phyloP scores from a whole-genome alignment of 2,888 invertebrate genomes.

The Drosophila eohydei region DNA sequence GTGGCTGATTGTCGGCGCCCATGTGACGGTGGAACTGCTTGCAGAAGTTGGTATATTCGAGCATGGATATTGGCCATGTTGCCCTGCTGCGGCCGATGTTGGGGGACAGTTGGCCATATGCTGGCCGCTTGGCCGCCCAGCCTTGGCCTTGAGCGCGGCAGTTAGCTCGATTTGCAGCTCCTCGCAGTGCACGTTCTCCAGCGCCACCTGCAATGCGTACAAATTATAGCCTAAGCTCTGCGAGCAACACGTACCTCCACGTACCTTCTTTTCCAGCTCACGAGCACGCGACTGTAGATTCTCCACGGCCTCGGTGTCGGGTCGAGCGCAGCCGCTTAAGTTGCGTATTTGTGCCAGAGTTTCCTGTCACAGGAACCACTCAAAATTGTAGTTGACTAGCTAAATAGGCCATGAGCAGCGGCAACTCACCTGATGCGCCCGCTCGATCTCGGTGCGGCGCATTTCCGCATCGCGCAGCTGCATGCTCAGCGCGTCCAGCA shows the following conservation, averaged over 20 bases:
- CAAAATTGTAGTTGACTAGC: not conserved
- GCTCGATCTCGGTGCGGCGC: conserved; percentile 91
- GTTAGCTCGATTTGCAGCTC: conserved; percentile 95
- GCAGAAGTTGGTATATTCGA: conserved; percentile 75
- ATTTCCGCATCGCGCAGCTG: conserved; percentile 92
- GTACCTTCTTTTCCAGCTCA: conserved; percentile 95
- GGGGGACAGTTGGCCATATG: conserved; percentile 21
- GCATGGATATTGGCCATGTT: conserved; percentile 77
- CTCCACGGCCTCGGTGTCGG: conserved; percentile 88
- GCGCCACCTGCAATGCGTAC: conserved; percentile 86
- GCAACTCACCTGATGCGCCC: conserved; percentile 87
- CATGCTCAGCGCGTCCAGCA: conserved; percentile 88
- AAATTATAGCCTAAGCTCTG: not conserved
- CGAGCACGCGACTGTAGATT: conserved; percentile 93
- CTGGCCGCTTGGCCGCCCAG: conserved; percentile 82
- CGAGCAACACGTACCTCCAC: conserved; percentile 26
- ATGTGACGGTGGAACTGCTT: conserved; percentile 84
- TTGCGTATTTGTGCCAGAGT: conserved; percentile 89
- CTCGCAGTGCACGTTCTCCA: conserved; percentile 91
- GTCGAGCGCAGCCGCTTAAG: conserved; percentile 85
- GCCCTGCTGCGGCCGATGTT: conserved; percentile 33
- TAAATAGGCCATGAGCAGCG: not conserved
- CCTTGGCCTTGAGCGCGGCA: conserved; percentile 87
- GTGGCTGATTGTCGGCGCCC: conserved; percentile 85
- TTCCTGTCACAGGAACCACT: conserved; percentile 85